Evolutionary conservation across 1,140 invertebrate genomes (phyloP).

Genomic region (Phocides pigmalion): DNA sequence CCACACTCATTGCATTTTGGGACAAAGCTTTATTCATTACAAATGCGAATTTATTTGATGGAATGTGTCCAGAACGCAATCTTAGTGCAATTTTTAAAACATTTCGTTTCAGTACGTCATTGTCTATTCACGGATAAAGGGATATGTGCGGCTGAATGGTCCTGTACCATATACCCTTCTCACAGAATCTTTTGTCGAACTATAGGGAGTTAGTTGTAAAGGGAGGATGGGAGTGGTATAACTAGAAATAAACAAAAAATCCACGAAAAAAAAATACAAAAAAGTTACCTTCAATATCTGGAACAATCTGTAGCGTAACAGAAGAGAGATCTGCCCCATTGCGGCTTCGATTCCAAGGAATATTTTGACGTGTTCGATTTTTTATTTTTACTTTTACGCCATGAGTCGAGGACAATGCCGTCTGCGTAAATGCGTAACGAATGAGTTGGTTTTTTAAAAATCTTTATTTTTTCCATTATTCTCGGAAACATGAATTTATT

Average conservation of each 20-base stretch:
- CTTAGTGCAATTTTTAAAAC: too few species aligned
- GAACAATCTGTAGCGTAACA: neutral
- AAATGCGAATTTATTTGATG: too few species aligned
- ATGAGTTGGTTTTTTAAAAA: slow-evolving; percentile 69
- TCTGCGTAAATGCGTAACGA: slow-evolving; percentile 61
- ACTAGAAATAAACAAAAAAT: neutral
- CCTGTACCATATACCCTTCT: too few species aligned
- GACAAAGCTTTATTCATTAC: too few species aligned
- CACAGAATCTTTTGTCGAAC: too few species aligned
- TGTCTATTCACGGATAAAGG: too few species aligned
- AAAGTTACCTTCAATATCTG: neutral
- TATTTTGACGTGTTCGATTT: slow-evolving; percentile 61
- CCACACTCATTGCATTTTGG: too few species aligned
- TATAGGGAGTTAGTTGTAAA: too few species aligned
- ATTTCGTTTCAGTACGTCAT: too few species aligned
- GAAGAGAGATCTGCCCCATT: slow-evolving; percentile 44
- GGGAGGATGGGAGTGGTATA: too few species aligned
- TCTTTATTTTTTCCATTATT: neutral
- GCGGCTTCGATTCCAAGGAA: slow-evolving; percentile 52
- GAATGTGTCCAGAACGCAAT: too few species aligned
- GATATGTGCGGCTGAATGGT: too few species aligned
- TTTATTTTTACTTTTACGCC: slow-evolving; percentile 38
- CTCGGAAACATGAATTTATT: neutral
- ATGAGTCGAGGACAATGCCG: slow-evolving; percentile 61
- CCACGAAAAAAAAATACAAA: slow-evolving; percentile 3